Conservation (phyloP, 2,888 invertebrate genomes). For the Spatulosminthurus flaviceps region DNA sequence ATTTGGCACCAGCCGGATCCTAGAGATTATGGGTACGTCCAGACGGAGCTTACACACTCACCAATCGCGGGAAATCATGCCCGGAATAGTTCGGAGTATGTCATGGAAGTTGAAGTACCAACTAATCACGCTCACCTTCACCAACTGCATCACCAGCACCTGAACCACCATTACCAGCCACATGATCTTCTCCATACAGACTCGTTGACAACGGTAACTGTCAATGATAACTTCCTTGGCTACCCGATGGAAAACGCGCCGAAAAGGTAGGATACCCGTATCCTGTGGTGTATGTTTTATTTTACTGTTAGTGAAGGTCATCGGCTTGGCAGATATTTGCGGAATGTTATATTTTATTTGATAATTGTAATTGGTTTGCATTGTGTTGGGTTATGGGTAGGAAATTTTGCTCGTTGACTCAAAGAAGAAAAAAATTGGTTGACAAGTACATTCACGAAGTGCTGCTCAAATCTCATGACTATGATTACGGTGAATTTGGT, state of each 20-base stretch:
- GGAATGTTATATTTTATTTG: neutral
- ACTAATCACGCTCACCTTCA: neutral
- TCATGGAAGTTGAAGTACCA: slow-evolving; percentile 1
- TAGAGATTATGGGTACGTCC: neutral
- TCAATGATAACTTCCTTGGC: neutral
- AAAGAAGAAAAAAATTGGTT: slow-evolving; percentile 37
- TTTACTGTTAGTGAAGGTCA: no score
- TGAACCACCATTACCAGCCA: neutral
- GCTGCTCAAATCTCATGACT: slow-evolving; percentile 38
- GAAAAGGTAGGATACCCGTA: neutral
- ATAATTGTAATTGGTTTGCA: neutral
- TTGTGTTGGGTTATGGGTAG: neutral
- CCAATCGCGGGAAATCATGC: neutral
- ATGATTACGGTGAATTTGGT: slow-evolving; percentile 46
- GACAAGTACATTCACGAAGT: slow-evolving; percentile 41
- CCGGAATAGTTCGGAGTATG: neutral
- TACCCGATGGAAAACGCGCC: slow-evolving; percentile 5
- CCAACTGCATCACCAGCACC: neutral
- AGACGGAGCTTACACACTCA: neutral
- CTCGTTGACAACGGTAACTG: neutral
- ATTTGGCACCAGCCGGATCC: neutral
- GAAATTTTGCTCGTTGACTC: slow-evolving; percentile 40
- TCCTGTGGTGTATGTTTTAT: neutral
- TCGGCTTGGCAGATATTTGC: no score
- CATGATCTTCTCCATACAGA: neutral